Conservation (phyloP, 1,140 invertebrate species). For the Apis laboriosa region DNA sequence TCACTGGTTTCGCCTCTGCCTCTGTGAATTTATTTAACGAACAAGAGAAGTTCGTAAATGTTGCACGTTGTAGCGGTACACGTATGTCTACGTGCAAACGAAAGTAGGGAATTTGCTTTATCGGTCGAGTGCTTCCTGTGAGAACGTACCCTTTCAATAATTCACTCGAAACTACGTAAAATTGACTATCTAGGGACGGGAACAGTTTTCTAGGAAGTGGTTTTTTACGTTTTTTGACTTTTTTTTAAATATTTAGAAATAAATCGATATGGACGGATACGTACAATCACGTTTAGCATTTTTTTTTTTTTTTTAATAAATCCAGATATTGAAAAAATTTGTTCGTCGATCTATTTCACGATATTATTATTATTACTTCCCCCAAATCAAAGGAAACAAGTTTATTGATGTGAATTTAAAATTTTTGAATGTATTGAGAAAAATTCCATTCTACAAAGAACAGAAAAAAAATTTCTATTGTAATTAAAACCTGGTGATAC, state of each 20-base stretch:
- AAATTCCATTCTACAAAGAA: too few species aligned
- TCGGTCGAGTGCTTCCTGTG: too few species aligned
- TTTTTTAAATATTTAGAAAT: too few species aligned
- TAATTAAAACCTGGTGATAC: not conserved
- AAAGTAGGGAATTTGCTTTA: not conserved
- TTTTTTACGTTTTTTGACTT: too few species aligned
- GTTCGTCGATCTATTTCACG: too few species aligned
- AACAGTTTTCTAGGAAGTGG: not conserved
- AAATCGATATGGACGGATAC: too few species aligned
- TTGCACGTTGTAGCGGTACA: not conserved
- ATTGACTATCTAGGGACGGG: not conserved
- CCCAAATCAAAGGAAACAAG: too few species aligned
- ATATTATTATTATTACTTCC: too few species aligned
- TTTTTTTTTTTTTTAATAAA: too few species aligned
- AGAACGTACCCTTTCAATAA: not conserved
- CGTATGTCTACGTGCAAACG: too few species aligned
- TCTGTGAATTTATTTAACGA: conserved; percentile 28
- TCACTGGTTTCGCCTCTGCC: not conserved
- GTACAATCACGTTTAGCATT: too few species aligned
- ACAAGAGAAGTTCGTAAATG: conserved; percentile 22
- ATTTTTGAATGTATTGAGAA: not conserved
- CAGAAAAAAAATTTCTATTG: not conserved
- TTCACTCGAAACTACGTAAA: not conserved
- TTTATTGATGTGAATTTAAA: not conserved
- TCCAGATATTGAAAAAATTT: too few species aligned